Percentiles rank a stretch among this genome's conserved stretches.
Conservation (phyloP, 23 tunicate genomes). For the Clavelina lepadiformis region DNA sequence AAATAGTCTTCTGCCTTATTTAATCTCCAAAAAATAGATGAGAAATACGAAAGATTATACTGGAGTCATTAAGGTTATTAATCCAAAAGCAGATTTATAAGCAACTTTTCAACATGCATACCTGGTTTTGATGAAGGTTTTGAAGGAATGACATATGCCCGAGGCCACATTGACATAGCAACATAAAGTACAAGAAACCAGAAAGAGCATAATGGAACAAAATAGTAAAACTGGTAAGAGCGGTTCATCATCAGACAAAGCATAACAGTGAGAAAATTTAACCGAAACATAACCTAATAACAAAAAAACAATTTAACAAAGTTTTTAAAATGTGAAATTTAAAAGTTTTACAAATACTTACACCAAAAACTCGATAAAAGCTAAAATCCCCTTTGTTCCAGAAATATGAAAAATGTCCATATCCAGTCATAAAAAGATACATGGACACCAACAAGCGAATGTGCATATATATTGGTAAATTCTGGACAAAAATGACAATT, state of each 20-base stretch:
- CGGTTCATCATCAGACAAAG: constrained; percentile 79
- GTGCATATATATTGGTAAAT: constrained; percentile 71
- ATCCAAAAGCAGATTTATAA: too few species aligned
- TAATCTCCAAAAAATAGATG: too few species aligned
- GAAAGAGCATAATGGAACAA: constrained; percentile 79
- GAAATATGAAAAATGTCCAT: constrained; percentile 75
- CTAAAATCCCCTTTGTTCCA: constrained; percentile 85
- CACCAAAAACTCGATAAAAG: constrained; percentile 54
- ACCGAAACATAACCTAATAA: constrained; percentile 60
- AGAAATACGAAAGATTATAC: too few species aligned
- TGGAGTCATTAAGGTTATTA: too few species aligned
- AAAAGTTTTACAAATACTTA: constrained; percentile 15
- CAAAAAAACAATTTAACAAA: neutral
- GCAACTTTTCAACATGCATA: too few species aligned
- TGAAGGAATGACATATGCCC: constrained; percentile 50
- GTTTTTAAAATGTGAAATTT: neutral
- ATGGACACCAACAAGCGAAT: constrained; percentile 58
- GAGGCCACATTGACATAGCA: constrained; percentile 65
- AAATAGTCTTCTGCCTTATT: too few species aligned
- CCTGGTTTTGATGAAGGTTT: too few species aligned
- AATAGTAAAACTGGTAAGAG: constrained; percentile 78
- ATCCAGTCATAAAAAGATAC: constrained; percentile 88
- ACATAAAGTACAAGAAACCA: constrained; percentile 79
- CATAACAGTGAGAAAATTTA: constrained; percentile 68
- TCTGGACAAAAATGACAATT: constrained; percentile 9